Evolutionary conservation across 1,140 invertebrate species (phyloP), one percentile per base, ranked within the genome.

Genomic region (Leptoteleia sp.): DNA sequence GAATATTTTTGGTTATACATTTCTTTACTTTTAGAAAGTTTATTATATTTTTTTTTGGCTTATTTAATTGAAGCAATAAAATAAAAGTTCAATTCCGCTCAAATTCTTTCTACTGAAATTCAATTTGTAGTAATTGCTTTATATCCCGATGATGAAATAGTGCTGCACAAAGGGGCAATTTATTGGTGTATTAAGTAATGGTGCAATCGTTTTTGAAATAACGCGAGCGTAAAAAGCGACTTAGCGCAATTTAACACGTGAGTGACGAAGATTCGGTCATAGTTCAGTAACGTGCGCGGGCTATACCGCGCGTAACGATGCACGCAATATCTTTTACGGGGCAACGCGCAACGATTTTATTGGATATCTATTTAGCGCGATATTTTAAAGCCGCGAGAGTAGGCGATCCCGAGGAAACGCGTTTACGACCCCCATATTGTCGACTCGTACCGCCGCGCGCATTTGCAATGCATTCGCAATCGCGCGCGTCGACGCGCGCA

Each of bases 251-350:
- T 64, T 37, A 43, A 27, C 45, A 35, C 57, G 19, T 42, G 65
- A 70, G 35, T 42, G 48, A 64, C 64, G 73, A 62, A 68, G 55
- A 68, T 76, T 76, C 64, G 73, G 73, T 72, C 67, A 72, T 61
- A 78, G 68, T 78, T 78, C 76, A 55, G 54, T 72, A 48, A 77
- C 38, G 43, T 35, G 55, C 33, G 40, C 42, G 45, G 15, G 42
- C 15, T 40, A 47, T 45, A 37, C 62, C 42, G 65, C 42, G 52
- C 75, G 75, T 77, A 43, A 77, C 65, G 62, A 45, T 22, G 35
- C 50, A 40, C 57, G 64, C 76, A 70, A 75, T 70, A 45, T 35
- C 54, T 47, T 71, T 72, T 65, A 64, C 38, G 48, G 47, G 37
- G 70, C 37, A 43, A 25, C 40, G 13, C 33, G 47, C 25, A 73